Evolutionary conservation across 2,888 invertebrate genomes (phyloP), one percentile per base, ranked within the genome.

Genomic region (Trisateles emortualis): DNA sequence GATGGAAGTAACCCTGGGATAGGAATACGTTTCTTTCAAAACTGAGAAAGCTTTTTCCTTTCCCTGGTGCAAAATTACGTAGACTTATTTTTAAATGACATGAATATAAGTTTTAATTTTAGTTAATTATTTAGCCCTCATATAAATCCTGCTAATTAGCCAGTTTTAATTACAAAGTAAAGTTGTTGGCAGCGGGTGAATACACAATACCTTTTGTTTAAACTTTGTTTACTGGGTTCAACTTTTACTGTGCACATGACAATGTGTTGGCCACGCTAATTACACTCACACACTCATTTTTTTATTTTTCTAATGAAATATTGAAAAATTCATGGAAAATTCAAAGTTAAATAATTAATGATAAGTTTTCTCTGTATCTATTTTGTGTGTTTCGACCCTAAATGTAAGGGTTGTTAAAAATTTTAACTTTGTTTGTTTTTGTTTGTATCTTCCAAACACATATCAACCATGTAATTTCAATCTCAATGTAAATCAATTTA

Each of bases 131-230:
- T 48, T 49, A 54, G 41, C 72, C 57, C 59, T 48, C 40, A 67
- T 67, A 59, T 29, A 45, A 53, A 53, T 46, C 50, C 46, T 38
- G 51, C 59, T 71, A 71, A 68, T 68, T 68, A 68, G 41, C 55
- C 48, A 68, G 57, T 50, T 68, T 71, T 63, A 63, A 71, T 71
- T 59, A 58, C 35, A 58, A 55, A 71, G 9, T 40, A 58, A 58
- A 71, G 8, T 40, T 42, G 62, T 51, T 44, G 42, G 46, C 32
- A 11, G 40, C 14, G 30, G 5, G 24, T 24, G 45, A 53, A 43
- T 44, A 66, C 45, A 62, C 58, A 54, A 50, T 56, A 51, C 53
- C 36, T 54, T 52, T 59, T 67, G 59, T 58, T 52, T 39, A 14
- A 70, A 61, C 35, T 71, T 71, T 55, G 50, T 67, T 59, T 35